Percentiles rank a stretch among this genome's conserved stretches.
phyloP scores from a whole-genome alignment of 30 jellyfish, hydroid and myxozoan genomes.

The Aurelia coerulea region DNA sequence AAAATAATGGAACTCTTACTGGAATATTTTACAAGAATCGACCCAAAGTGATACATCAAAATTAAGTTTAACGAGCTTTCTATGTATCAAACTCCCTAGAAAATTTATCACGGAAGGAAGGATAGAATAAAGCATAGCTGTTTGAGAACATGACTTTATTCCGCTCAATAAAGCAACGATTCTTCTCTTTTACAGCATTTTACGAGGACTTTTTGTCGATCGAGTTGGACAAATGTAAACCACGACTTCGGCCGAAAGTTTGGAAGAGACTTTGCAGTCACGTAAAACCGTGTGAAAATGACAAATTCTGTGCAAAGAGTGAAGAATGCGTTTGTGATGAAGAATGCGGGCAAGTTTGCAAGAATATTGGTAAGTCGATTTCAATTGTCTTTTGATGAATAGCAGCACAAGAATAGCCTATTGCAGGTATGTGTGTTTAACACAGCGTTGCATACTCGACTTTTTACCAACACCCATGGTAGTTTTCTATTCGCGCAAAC shows the following conservation, averaged over 20 bases:
- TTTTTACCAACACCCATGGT: not conserved
- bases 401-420: conserved; percentile 50
- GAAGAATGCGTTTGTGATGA: conserved; percentile 88
- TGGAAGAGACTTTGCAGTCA: conserved; percentile 75
- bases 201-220: conserved; percentile 66
- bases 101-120: too few species aligned
- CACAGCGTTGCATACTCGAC: conserved; percentile 26
- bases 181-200: conserved; percentile 34
- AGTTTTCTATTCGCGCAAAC: conserved; percentile 7
- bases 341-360: conserved; percentile 86
- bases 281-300: conserved; percentile 84
- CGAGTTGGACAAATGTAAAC: conserved; percentile 79
- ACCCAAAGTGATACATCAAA: too few species aligned
- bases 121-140: too few species aligned
- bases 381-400: conserved; percentile 18
- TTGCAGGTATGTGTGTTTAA: conserved; percentile 47
- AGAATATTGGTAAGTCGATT: conserved; percentile 69
- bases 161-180: too few species aligned
- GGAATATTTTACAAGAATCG: too few species aligned
- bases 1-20: too few species aligned
- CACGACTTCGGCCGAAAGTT: conserved; percentile 80
- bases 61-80: too few species aligned
- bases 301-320: conserved; percentile 78
- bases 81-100: too few species aligned
- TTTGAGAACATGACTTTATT: too few species aligned